These are phyloP conservation scores for Bolinopsis microptera DNA, from an alignment of 37 sponge, comb jelly and placozoan species.

Conservation along the genomic window DNA sequence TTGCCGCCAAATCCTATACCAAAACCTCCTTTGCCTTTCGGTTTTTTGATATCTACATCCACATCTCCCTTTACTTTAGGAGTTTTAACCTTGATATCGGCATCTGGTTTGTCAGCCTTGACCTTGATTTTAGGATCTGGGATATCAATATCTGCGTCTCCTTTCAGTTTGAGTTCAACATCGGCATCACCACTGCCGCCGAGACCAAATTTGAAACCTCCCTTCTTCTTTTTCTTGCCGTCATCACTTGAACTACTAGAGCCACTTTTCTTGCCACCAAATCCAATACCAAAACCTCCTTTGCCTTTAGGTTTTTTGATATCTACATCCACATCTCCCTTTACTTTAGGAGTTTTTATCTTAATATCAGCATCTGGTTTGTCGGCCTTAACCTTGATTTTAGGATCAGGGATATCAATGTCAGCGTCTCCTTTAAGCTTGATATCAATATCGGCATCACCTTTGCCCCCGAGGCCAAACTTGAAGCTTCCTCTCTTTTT, in stretches of 20 bases:
- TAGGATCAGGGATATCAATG: not conserved
- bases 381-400: not conserved
- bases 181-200: slow-evolving; percentile 4
- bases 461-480: not conserved
- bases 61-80: too few species aligned
- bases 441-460: slow-evolving; percentile 17
- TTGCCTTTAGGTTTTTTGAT: slow-evolving; percentile 1
- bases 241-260: not conserved
- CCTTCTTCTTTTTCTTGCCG: slow-evolving; percentile 27
- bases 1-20: slow-evolving; percentile 17
- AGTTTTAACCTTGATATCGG: not conserved
- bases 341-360: not conserved
- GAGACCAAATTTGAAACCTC: not conserved
- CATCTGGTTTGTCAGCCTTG: not conserved
- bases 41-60: slow-evolving; percentile 14
- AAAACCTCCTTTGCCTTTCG: too few species aligned
- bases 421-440: slow-evolving; percentile 53
- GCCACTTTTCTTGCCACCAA: slow-evolving; percentile 18
- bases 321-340: not conserved
- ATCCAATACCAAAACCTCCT: slow-evolving; percentile 43
- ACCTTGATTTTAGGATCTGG: not conserved
- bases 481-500: slow-evolving; percentile 12
- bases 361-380: slow-evolving; percentile 27
- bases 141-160: not conserved
- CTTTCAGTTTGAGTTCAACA: not conserved